Base-by-base conservation (phyloP, 2,888 invertebrate genomes). In the Eupithecia exiguata region DNA sequence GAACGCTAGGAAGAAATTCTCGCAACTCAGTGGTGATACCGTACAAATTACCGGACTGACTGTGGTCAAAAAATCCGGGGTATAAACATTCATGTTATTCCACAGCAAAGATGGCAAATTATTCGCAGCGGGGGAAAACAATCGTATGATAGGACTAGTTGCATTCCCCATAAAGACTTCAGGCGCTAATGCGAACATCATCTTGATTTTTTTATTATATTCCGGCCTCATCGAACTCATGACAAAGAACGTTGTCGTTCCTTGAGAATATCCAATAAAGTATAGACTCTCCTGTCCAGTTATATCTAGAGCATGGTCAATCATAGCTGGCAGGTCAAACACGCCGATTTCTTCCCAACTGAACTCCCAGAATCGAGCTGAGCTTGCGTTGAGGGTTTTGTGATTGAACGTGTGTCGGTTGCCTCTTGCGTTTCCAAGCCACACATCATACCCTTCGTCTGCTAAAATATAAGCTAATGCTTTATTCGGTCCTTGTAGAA, bases 391-490 rank as follows among this genome's bases (percentile, higher is more conserved):
- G 1, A 89, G 70, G 3, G 69, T 79, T 1, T 90, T 84, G 83
- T 95, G 74, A 10, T 77, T 79, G 6, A 87, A 73, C 3, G 73
- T 80, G 10, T 91, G 85, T 82, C 95, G 95, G 88, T 97, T 98
- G 0, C 98, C 98, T 82, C 98, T 94, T 1, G 96, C 95, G 88
- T 98, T 98, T 1, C 97, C 97, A 86, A 98, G 85, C 98, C 98
- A 98, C 0, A 97, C 96, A 81, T 97, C 97, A 82, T 95, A 97
- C 5, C 96, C 96, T 66, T 89, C 84, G 77, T 97, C 96, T 0
- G 96, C 95, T 72, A 97, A 93, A 83, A 96, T 93, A 89, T 95
- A 97, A 80, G 90, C 97, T 72, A 94, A 77, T 81, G 94, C 95
- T 78, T 95, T 95, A 69, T 95, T 90, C 5, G 95, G 96, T 18